Percentiles rank a stretch among this genome's conserved stretches.
Evolutionary conservation across 2,797 vertebrate species (phyloP).

Genomic region (Champsocephalus esox): DNA sequence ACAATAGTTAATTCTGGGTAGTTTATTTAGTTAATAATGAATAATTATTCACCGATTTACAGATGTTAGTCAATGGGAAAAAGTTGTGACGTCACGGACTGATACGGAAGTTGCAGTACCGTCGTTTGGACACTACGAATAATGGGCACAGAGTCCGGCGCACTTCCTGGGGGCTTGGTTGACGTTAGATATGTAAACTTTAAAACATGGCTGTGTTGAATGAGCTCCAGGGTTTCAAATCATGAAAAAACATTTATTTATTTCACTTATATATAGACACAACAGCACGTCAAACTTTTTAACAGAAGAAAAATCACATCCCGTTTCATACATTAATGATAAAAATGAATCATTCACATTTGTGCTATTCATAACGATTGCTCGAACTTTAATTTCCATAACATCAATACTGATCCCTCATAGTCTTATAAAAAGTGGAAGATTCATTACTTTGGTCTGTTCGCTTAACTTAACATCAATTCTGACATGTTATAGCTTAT

Average conservation of each 20-base stretch:
- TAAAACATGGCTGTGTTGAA: background rate
- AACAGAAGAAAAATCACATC: constrained; percentile 55
- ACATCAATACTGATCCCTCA: constrained; percentile 16
- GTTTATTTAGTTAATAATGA: too few species aligned
- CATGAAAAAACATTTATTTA: constrained; percentile 69
- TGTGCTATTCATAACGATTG: constrained; percentile 39
- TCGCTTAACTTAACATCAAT: constrained; percentile 21
- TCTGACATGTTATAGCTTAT: constrained; percentile 20
- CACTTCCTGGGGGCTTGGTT: too few species aligned
- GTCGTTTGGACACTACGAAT: too few species aligned
- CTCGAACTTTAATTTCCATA: constrained; percentile 20
- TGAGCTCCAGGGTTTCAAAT: background rate
- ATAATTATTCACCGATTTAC: too few species aligned
- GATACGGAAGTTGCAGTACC: too few species aligned
- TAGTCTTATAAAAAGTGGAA: constrained; percentile 11
- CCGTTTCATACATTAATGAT: constrained; percentile 52
- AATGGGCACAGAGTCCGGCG: too few species aligned
- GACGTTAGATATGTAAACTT: background rate
- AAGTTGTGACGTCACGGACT: too few species aligned
- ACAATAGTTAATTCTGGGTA: too few species aligned
- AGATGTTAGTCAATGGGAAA: too few species aligned
- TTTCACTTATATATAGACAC: constrained; percentile 68
- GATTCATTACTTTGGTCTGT: constrained; percentile 57
- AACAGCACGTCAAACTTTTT: constrained; percentile 40
- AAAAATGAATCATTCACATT: constrained; percentile 52